These are phyloP conservation scores for Reticulitermes speratus DNA, from an alignment of 1,140 invertebrate genomes.

Conservation along the genomic window DNA sequence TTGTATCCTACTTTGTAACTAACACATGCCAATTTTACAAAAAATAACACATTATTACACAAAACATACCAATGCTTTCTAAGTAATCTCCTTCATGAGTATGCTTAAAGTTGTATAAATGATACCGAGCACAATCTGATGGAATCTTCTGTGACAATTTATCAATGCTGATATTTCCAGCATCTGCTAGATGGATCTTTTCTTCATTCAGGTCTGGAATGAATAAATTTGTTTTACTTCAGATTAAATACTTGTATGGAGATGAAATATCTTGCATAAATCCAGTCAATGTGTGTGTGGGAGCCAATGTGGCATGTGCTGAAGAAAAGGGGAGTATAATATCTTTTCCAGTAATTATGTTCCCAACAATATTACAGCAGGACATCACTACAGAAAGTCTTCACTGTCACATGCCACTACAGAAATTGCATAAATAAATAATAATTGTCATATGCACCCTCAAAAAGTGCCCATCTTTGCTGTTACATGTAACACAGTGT, in stretches of 20 bases:
- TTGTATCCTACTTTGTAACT: too few relatives aligned
- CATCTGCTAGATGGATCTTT: slow-evolving; percentile 71
- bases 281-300: too few relatives aligned
- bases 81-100: slow-evolving; percentile 88
- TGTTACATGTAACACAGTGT: too few relatives aligned
- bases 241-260: too few relatives aligned
- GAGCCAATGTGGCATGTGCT: too few relatives aligned
- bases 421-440: too few relatives aligned
- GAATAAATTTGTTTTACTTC: slow-evolving; percentile 25
- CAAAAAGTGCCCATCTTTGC: too few relatives aligned
- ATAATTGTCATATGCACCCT: too few relatives aligned
- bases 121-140: slow-evolving; percentile 82
- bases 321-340: too few relatives aligned
- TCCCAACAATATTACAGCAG: background rate
- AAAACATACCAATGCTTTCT: slow-evolving; percentile 70
- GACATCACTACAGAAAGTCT: background rate
- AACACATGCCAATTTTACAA: background rate
- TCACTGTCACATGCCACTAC: too few relatives aligned
- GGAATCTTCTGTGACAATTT: slow-evolving; percentile 77
- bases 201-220: slow-evolving; percentile 70
- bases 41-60: background rate
- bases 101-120: slow-evolving; percentile 89
- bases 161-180: slow-evolving; percentile 56
- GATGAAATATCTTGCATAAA: too few relatives aligned
- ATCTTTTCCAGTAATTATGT: too few relatives aligned